Conservation (phyloP, 2,113 vertebrate species). For the Microtus richardsoni region DNA sequence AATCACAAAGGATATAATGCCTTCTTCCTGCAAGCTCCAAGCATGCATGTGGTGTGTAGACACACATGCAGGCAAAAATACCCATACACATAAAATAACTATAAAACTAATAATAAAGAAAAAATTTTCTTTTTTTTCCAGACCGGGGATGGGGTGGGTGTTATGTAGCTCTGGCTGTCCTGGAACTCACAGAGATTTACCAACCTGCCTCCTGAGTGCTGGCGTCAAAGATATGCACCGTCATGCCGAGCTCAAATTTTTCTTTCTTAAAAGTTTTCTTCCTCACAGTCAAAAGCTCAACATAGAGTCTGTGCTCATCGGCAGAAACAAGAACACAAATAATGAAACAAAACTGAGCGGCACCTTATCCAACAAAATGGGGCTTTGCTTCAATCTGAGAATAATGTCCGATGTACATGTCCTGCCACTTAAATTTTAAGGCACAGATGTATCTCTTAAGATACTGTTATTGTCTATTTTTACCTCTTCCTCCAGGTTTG, state of each 20-base stretch:
- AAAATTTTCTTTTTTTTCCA: not conserved
- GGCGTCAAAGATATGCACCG: not conserved
- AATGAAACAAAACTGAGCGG: not conserved
- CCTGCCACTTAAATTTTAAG: conserved; percentile 22
- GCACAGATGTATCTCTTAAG: not conserved
- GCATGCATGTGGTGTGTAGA: not conserved
- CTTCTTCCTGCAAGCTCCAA: not conserved
- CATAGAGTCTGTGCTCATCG: not conserved
- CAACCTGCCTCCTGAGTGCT: not conserved
- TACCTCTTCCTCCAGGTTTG: not conserved
- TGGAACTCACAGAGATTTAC: not conserved
- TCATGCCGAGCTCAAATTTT: not conserved
- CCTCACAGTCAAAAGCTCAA: not conserved
- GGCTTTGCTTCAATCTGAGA: conserved; percentile 40
- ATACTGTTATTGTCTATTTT: not conserved
- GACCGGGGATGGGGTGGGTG: no score
- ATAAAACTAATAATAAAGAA: not conserved
- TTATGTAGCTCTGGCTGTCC: not conserved
- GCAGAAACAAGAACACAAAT: not conserved
- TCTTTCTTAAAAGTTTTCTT: not conserved
- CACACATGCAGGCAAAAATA: not conserved
- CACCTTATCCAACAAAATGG: not conserved
- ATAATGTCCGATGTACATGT: not conserved
- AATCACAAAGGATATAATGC: not conserved
- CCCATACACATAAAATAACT: not conserved